Evolutionary conservation across 2,888 invertebrate genomes (phyloP).

Genomic region (Aporophyla nigra): DNA sequence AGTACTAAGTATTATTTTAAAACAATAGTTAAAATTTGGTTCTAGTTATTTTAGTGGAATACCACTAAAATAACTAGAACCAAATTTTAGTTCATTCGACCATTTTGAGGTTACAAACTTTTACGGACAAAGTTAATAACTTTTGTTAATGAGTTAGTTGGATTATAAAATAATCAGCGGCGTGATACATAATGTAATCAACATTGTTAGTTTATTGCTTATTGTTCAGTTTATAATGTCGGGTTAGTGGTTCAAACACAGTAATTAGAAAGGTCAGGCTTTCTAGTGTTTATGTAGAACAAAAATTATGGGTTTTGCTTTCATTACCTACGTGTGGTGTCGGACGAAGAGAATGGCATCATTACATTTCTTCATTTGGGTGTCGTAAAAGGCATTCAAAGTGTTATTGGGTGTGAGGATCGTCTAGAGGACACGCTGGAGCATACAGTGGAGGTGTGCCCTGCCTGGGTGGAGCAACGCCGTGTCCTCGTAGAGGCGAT

Average conservation of each 20-base stretch:
- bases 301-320: slow-evolving; percentile 14
- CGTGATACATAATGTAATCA: slow-evolving; percentile 6
- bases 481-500: no score
- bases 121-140: slow-evolving; percentile 20
- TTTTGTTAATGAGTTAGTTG: slow-evolving; percentile 9
- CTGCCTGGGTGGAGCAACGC: no score
- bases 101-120: slow-evolving; percentile 4
- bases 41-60: no score
- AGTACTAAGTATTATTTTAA: no score
- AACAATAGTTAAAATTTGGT: no score
- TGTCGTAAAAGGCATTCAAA: no score
- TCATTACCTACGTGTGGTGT: no score
- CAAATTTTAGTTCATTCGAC: not conserved
- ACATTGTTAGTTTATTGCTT: slow-evolving; percentile 44
- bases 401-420: no score
- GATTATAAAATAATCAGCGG: slow-evolving; percentile 28
- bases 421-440: no score
- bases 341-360: no score
- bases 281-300: slow-evolving; percentile 43
- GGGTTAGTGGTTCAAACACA: slow-evolving; percentile 34
- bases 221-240: slow-evolving; percentile 36
- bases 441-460: no score
- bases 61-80: not conserved
- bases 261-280: slow-evolving; percentile 54
- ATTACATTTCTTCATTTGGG: no score